Percentiles rank a stretch among this genome's conserved stretches.
These are phyloP conservation scores for zebrafish (Danio rerio) DNA, from an alignment of 2,113 vertebrate species.

Conservation along the genomic window DNA sequence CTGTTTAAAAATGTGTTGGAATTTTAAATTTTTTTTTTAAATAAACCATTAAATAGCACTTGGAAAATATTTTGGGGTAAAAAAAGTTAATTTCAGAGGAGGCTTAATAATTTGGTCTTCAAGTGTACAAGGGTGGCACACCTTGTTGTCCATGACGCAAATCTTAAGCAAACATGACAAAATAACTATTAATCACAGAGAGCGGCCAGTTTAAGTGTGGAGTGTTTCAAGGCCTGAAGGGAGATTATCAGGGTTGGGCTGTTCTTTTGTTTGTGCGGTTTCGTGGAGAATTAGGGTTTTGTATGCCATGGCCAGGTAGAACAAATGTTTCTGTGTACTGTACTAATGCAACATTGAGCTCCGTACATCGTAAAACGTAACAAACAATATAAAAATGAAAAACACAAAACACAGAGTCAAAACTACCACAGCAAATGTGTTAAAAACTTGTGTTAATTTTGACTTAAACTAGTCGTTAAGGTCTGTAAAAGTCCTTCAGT, in stretches of 20 bases:
- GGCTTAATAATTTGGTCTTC: too few relatives aligned
- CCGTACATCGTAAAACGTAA: neutral
- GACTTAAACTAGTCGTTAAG: neutral
- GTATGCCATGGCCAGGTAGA: neutral
- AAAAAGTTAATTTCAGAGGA: too few relatives aligned
- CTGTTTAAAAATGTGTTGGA: too few relatives aligned
- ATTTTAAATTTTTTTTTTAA: too few relatives aligned
- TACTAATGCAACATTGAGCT: neutral
- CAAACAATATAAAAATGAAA: neutral
- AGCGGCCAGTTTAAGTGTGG: neutral
- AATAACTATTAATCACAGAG: constrained; percentile 10
- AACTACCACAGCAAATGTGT: neutral
- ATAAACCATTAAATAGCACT: too few relatives aligned
- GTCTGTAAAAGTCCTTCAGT: constrained; percentile 4
- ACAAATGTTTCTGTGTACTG: neutral
- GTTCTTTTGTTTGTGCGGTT: constrained; percentile 33
- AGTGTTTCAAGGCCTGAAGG: neutral
- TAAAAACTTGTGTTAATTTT: neutral
- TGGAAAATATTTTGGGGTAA: too few relatives aligned
- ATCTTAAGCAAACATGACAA: constrained; percentile 15
- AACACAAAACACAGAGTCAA: neutral
- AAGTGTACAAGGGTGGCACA: constrained; percentile 5
- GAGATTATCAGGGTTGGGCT: constrained; percentile 13
- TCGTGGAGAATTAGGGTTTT: constrained; percentile 21
- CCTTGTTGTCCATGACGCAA: constrained; percentile 30